phyloP scores from a whole-genome alignment of 2,888 invertebrate species.

The Parasteatoda lunata region DNA sequence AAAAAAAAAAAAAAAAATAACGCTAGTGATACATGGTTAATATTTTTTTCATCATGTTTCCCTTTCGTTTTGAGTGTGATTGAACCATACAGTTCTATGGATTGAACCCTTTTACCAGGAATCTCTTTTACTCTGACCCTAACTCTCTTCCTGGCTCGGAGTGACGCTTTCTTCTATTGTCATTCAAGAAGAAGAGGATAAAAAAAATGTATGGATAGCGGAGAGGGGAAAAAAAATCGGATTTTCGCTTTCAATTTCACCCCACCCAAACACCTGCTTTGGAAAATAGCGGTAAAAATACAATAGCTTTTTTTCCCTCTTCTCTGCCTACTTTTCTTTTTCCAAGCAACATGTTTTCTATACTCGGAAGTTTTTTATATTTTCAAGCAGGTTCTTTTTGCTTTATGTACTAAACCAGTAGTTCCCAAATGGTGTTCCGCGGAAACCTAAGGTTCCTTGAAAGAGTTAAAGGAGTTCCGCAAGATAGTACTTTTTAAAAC shows the following conservation, averaged over 20 bases:
- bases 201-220: background rate
- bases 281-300: background rate
- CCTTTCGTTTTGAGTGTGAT: background rate
- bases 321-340: background rate
- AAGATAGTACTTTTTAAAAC: too few relatives aligned
- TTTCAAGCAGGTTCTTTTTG: too few relatives aligned
- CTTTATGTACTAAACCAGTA: too few relatives aligned
- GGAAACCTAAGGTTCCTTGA: too few relatives aligned
- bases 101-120: too few relatives aligned
- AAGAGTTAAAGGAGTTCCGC: too few relatives aligned
- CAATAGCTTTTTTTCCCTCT: background rate
- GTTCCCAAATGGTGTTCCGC: too few relatives aligned
- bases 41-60: background rate
- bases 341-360: background rate
- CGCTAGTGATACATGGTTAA: too few relatives aligned
- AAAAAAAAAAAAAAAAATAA: too few relatives aligned
- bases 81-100: too few relatives aligned
- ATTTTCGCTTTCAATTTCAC: conserved; percentile 5
- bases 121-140: background rate
- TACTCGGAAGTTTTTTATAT: too few relatives aligned
- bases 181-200: background rate
- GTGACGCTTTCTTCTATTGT: background rate
- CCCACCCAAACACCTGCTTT: conserved; percentile 21
- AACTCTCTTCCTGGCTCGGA: background rate
- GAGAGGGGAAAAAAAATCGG: background rate